Evolutionary conservation across 2,797 vertebrate genomes (phyloP).

Genomic region (Valencia hispanica): DNA sequence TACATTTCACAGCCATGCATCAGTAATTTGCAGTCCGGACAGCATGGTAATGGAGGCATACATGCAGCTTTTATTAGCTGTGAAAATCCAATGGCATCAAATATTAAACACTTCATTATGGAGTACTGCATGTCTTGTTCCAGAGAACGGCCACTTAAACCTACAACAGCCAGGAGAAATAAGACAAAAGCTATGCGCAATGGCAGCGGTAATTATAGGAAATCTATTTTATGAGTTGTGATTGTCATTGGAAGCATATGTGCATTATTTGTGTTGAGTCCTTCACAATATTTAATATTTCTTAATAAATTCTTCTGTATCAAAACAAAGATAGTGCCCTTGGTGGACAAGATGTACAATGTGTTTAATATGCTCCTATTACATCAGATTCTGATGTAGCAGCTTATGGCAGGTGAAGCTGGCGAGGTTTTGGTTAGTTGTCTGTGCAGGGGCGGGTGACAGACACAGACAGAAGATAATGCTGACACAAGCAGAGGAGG

Average conservation of each 20-base stretch:
- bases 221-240: conserved; percentile 68
- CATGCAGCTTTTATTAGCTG: conserved; percentile 80
- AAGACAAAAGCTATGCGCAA: conserved; percentile 62
- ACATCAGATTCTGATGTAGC: conserved; percentile 33
- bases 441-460: background rate
- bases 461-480: conserved; percentile 9
- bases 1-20: conserved; percentile 68
- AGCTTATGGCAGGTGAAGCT: background rate
- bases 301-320: conserved; percentile 67
- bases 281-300: conserved; percentile 43
- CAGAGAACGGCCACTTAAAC: conserved; percentile 79
- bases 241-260: conserved; percentile 46
- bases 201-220: conserved; percentile 77
- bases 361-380: conserved; percentile 58
- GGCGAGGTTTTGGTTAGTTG: background rate
- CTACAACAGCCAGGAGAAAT: conserved; percentile 75
- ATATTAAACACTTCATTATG: conserved; percentile 85
- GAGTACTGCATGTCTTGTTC: conserved; percentile 78
- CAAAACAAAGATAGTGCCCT: conserved; percentile 58
- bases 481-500: conserved; percentile 8
- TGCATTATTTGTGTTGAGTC: conserved; percentile 28
- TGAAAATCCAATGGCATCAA: conserved; percentile 81
- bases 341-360: conserved; percentile 36
- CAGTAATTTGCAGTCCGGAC: conserved; percentile 66
- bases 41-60: conserved; percentile 77